Base-by-base conservation (phyloP, 23 tunicate genomes). In the Styela clava region DNA sequence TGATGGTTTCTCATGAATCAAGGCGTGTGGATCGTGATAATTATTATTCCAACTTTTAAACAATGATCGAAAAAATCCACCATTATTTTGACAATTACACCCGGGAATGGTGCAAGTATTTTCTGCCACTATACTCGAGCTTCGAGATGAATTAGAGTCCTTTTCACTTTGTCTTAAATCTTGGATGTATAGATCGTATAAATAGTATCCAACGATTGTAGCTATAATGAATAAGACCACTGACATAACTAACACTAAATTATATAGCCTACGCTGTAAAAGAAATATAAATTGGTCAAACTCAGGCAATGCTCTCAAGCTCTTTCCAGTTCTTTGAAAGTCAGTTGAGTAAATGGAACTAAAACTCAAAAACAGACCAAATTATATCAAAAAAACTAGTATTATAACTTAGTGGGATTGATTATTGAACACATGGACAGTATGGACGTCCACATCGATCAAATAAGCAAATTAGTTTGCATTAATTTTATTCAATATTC, bases 201-300 rank as follows among this genome's bases (percentile, higher is more conserved):
- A 64, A 63, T 72, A 85, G 35, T 79, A 89, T 29, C 65, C 79
- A 28, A 62, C 25, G 0, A 79, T 51, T 51, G 74, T 62, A 9
- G 88, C 95, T 31, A 89, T 2, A 23, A 84, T 22, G 81, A 89
- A 89, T 52, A 89, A 35, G 3, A 85, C 21, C 74, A 89, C 74
- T 29, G 95, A 85, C 95, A 89, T 89, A 12, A 7, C 56, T 44
- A 5, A 44, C 56, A 44, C 7, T 12, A 44, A 12, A 44, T n/a
- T n/a, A n/a, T n/a, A n/a, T n/a, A n/a, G n/a, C n/a, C n/a, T n/a
- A n/a, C n/a, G n/a, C n/a, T n/a, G n/a, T n/a, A n/a, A n/a, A n/a
- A n/a, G n/a, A n/a, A n/a, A n/a, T n/a, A n/a, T n/a, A n/a, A n/a
- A n/a, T n/a, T n/a, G n/a, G n/a, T n/a, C n/a, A n/a, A n/a, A n/a